Conservation (phyloP, 2,113 vertebrate species). For the Corvus hawaiiensis region DNA sequence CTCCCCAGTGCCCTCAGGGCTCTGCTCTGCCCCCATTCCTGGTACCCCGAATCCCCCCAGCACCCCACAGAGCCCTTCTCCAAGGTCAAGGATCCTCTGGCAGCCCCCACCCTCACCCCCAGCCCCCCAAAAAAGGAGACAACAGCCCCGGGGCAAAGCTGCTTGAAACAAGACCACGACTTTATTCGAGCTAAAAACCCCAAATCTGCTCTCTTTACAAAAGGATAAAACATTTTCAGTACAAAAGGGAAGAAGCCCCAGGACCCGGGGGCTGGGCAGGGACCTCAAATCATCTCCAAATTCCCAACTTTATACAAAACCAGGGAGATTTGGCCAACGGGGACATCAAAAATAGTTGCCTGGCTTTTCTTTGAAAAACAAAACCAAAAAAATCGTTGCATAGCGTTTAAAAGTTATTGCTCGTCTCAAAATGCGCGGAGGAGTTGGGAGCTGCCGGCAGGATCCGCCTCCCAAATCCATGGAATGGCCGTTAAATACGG, state of each 20-base stretch:
- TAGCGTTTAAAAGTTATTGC: slow-evolving; percentile 65
- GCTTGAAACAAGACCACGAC: slow-evolving; percentile 45
- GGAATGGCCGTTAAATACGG: neutral
- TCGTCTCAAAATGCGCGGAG: neutral
- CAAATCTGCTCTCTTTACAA: slow-evolving; percentile 50
- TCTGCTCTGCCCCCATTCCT: neutral
- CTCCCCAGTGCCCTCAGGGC: too few species aligned
- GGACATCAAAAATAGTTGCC: neutral
- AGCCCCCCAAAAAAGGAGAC: neutral
- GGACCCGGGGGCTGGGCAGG: neutral
- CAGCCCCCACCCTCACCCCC: neutral
- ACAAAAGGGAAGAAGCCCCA: slow-evolving; percentile 34
- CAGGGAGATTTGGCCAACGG: neutral
- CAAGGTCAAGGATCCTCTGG: too few species aligned
- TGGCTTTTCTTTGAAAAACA: neutral
- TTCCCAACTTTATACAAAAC: slow-evolving; percentile 41
- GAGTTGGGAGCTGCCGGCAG: neutral
- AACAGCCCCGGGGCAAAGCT: neutral
- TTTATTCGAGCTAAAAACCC: slow-evolving; percentile 70
- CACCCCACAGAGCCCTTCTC: neutral
- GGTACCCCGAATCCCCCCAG: accelerated
- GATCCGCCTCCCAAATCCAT: neutral
- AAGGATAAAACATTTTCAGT: slow-evolving; percentile 66
- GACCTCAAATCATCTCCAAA: neutral
- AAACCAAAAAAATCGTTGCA: slow-evolving; percentile 31